These are phyloP conservation scores for Ceratitis capitata DNA, from an alignment of 1,140 invertebrate genomes.

Conservation along the genomic window DNA sequence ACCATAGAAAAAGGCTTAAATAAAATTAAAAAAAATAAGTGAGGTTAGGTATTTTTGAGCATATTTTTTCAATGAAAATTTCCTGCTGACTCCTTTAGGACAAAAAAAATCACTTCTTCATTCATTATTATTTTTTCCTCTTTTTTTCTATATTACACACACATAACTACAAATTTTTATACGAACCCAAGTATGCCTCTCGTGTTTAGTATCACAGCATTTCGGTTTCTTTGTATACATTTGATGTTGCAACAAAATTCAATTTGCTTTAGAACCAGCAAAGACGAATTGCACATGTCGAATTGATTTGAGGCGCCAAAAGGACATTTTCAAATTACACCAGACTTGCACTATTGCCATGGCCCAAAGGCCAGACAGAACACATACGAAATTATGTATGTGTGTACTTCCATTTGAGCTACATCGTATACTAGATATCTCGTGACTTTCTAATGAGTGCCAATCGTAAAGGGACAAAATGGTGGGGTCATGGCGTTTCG, in stretches of 20 bases:
- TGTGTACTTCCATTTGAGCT: not conserved
- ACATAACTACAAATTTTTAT: not conserved
- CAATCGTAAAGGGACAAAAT: not conserved
- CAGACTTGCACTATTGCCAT: not conserved
- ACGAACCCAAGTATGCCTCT: not conserved
- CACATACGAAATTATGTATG: not conserved
- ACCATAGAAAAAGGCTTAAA: too few relatives aligned
- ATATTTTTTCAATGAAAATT: too few relatives aligned
- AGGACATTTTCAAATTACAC: conserved; percentile 14
- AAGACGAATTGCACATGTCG: conserved; percentile 23
- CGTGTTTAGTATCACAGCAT: not conserved
- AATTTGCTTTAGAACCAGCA: not conserved
- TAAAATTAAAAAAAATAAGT: too few relatives aligned
- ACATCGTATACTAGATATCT: not conserved
- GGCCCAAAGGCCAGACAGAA: not conserved
- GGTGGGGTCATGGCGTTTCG: not conserved
- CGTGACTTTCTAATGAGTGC: not conserved
- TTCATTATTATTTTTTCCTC: not conserved
- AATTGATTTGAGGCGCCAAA: conserved; percentile 17
- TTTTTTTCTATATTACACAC: not conserved
- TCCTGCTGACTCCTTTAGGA: not conserved
- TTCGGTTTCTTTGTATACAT: not conserved
- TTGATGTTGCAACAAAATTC: conserved; percentile 18
- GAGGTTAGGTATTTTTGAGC: too few relatives aligned
- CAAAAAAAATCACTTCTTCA: not conserved